Conservation (phyloP, 2,888 invertebrate genomes). For the Habroteleia sp. region DNA sequence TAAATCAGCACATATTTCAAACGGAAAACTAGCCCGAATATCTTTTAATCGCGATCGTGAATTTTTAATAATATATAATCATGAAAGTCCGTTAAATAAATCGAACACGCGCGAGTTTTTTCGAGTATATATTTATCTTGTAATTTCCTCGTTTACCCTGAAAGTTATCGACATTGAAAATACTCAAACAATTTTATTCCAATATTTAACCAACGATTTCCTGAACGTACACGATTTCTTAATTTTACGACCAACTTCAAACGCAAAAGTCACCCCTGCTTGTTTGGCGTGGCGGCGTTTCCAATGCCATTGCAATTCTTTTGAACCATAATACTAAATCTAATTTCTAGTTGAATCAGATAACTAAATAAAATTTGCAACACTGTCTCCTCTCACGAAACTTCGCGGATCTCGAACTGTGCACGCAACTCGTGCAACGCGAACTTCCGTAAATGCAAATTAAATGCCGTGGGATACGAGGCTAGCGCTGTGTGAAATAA, state of each 20-base stretch:
- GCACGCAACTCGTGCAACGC: conserved; percentile 52
- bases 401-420: conserved; percentile 34
- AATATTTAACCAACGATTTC: conserved; percentile 20
- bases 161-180: conserved; percentile 3
- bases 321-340: conserved; percentile 36
- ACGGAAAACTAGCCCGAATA: neutral
- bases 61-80: neutral
- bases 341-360: conserved; percentile 44
- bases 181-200: conserved; percentile 14
- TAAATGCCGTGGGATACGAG: conserved; percentile 67
- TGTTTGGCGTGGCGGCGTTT: neutral
- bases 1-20: neutral
- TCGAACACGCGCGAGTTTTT: neutral
- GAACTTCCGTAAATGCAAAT: conserved; percentile 70
- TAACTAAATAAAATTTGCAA: conserved; percentile 42
- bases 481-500: conserved; percentile 61
- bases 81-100: conserved; percentile 1
- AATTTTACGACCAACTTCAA: conserved; percentile 32
- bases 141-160: conserved; percentile 2
- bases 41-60: neutral
- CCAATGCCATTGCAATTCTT: conserved; percentile 29
- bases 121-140: conserved; percentile 7
- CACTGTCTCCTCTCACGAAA: conserved; percentile 51
- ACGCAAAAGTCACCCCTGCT: conserved; percentile 22
- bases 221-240: too few relatives aligned